phyloP scores from a whole-genome alignment of 2,888 invertebrate species.

The Tetragnatha montana region DNA sequence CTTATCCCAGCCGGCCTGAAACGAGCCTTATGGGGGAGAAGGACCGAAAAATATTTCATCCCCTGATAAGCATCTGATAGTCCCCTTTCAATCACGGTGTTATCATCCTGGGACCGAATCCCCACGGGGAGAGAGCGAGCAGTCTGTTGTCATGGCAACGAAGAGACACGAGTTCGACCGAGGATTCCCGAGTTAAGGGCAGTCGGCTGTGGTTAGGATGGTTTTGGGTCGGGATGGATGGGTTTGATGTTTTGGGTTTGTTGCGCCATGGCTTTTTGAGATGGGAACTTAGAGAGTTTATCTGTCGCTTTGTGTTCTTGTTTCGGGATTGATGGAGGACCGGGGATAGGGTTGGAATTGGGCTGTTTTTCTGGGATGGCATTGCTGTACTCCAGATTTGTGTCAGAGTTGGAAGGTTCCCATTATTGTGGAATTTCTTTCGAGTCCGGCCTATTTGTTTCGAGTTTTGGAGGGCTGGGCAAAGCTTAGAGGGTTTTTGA shows the following conservation, averaged over 20 bases:
- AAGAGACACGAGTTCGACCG: not conserved
- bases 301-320: not conserved
- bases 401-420: not conserved
- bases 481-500: too few species aligned
- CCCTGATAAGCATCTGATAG: conserved; percentile 43
- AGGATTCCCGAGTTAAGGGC: not conserved
- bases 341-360: not conserved
- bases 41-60: conserved; percentile 24
- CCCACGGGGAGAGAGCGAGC: not conserved
- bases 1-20: not conserved
- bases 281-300: not conserved
- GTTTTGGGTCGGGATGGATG: not conserved
- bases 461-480: too few species aligned
- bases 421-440: not conserved
- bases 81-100: conserved; percentile 7
- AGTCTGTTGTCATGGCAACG: conserved; percentile 17
- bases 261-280: not conserved
- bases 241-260: not conserved
- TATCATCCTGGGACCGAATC: conserved; percentile 16
- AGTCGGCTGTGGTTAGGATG: not conserved
- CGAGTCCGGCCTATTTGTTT: too few species aligned
- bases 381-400: not conserved
- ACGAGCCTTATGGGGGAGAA: not conserved
- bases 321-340: not conserved
- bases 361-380: not conserved